These are phyloP conservation scores for Salticus scenicus DNA, from an alignment of 2,888 invertebrate species.

Conservation along the genomic window DNA sequence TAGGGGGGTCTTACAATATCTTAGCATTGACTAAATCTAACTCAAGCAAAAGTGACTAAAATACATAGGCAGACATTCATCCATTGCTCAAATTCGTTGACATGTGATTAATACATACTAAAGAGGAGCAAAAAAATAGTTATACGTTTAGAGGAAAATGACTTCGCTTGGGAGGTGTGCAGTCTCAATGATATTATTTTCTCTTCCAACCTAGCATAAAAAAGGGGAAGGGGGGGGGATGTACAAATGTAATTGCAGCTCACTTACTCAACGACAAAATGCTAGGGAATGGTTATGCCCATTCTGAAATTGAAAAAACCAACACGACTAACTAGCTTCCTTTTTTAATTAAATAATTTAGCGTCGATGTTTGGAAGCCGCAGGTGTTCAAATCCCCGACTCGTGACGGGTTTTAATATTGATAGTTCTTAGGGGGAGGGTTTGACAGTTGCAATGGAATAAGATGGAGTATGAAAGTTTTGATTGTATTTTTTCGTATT, in stretches of 20 bases:
- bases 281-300: constrained; percentile 25
- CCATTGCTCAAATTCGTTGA: constrained; percentile 30
- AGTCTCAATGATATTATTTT: constrained; percentile 31
- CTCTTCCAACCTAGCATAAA: not conserved
- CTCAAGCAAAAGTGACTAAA: not conserved
- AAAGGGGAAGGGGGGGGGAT: constrained; percentile 8
- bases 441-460: constrained; percentile 66
- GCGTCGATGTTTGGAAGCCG: constrained; percentile 40
- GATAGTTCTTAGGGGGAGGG: constrained; percentile 64
- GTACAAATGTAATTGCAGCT: constrained; percentile 58
- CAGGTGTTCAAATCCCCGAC: constrained; percentile 53
- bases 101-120: constrained; percentile 62
- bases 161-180: constrained; percentile 19
- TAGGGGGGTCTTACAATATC: not conserved
- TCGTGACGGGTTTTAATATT: constrained; percentile 63
- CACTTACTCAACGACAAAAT: constrained; percentile 66
- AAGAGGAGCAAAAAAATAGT: constrained; percentile 26
- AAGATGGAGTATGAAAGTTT: constrained; percentile 60
- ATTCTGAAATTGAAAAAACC: constrained; percentile 65
- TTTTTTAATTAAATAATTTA: constrained; percentile 65
- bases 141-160: constrained; percentile 2
- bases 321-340: constrained; percentile 63
- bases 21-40: not conserved
- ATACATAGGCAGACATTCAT: not conserved
- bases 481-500: constrained; percentile 40